These are phyloP conservation scores for Prolemur simus DNA, from an alignment of 2,113 vertebrate species.

Conservation along the genomic window DNA sequence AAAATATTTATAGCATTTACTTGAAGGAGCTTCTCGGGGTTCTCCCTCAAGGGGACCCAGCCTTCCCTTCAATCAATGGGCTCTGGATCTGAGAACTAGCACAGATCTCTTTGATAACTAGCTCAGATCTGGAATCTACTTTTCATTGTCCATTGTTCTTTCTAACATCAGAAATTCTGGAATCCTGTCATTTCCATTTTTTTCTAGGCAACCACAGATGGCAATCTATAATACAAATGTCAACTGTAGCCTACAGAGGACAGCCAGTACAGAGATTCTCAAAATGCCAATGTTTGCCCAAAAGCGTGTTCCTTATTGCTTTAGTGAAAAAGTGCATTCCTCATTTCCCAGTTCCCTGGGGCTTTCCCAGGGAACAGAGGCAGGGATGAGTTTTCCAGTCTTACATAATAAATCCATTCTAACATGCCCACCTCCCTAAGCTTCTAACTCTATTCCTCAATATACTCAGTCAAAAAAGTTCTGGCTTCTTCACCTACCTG, in stretches of 20 bases:
- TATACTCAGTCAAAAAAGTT: neutral
- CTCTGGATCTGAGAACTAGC: neutral
- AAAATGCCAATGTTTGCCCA: neutral
- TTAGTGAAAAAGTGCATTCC: neutral
- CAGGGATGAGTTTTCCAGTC: neutral
- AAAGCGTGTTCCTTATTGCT: neutral
- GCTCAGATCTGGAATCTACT: slow-evolving; percentile 1
- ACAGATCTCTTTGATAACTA: neutral
- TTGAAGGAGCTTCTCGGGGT: neutral
- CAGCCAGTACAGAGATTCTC: neutral
- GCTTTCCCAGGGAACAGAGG: neutral
- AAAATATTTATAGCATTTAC: neutral
- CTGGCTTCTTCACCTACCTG: neutral
- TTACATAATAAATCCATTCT: neutral
- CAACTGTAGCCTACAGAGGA: neutral
- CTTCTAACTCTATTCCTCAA: neutral
- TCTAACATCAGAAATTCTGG: neutral
- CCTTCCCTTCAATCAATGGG: neutral
- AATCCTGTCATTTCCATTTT: neutral
- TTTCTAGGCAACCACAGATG: neutral
- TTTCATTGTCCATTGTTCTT: neutral
- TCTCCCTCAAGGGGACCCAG: neutral
- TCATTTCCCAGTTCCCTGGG: no score
- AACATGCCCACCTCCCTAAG: neutral
- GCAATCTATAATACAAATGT: neutral